Evolutionary conservation across 2,113 vertebrate genomes (phyloP), one percentile per base, ranked within the genome.

Genomic region (Sigmodon hispidus): DNA sequence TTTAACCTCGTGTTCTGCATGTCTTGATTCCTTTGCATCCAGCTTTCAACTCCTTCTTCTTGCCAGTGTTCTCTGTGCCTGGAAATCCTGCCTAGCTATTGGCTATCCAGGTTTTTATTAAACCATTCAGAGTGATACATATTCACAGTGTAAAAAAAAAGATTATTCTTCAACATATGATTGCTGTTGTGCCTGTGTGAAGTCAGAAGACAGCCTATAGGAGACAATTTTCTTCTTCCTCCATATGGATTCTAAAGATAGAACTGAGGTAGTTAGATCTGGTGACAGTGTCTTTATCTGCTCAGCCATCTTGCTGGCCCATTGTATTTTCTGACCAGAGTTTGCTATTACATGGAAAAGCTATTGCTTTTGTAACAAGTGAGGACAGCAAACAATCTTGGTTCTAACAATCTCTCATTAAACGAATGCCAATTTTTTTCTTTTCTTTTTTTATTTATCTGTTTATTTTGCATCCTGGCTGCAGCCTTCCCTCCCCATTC

Each of bases 151-250:
- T 69, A n/a, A 15, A 69, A n/a, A 69, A n/a, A 69, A 69, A 69
- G 36, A 69, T 69, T 69, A n/a, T 69, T 69, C 67, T 16, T n/a
- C 34, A 69, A n/a, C 65, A 34, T 29, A 67, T 36, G 55, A 43
- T 36, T 19, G 1, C 26, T 13, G 16, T 17, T 65, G 26, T 7
- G 16, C 26, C 19, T 34, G 16, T 1, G 0, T 21, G 40, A 65
- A 1, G 59, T 63, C 59, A 84, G 59, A 84, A 61, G 81, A 63
- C 59, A 45, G 24, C 40, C 15, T 43, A 21, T 4, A 2, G 40
- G 40, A 48, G 29, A 8, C 9, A 48, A 29, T 48, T 45, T 19
- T 85, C 61, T 48, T 48, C 83, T 85, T 65, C 29, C 61, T 34
- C 83, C 5, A 48, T 11, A 29, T 48, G 15, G 43, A 31, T 65